These are phyloP conservation scores for Thermophis baileyi DNA, from an alignment of 2,113 vertebrate genomes.

Conservation along the genomic window DNA sequence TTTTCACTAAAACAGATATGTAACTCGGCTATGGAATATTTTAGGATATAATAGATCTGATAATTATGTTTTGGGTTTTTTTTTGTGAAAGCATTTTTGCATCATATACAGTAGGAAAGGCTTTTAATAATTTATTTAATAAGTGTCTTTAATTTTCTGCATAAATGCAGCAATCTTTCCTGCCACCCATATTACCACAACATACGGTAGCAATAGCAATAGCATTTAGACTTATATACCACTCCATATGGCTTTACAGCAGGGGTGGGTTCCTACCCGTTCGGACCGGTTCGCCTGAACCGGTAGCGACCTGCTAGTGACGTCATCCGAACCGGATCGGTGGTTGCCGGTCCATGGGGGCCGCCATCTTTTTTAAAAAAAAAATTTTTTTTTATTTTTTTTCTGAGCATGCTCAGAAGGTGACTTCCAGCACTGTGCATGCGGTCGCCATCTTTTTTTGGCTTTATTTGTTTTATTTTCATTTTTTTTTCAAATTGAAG, in stretches of 20 bases:
- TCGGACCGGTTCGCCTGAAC: no score
- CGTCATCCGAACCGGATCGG: no score
- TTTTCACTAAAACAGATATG: background rate
- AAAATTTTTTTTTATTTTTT: no score
- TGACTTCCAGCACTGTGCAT: no score
- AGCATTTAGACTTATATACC: background rate
- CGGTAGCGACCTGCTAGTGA: no score
- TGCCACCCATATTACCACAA: background rate
- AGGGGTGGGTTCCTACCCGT: no score
- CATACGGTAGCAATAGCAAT: background rate
- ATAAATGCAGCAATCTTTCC: background rate
- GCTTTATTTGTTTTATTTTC: no score
- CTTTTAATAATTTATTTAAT: background rate
- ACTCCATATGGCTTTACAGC: background rate
- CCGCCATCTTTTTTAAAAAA: no score
- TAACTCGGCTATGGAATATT: background rate
- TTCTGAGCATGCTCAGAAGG: no score
- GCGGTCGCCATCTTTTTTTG: no score
- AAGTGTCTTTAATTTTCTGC: background rate
- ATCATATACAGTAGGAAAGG: background rate
- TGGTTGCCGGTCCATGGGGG: no score
- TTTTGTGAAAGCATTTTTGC: background rate
- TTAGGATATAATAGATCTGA: background rate
- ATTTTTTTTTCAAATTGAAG: no score
- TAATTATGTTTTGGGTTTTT: background rate